A percentile compares a stretch with the other conserved stretches of the same genome.
These are phyloP conservation scores for Bombus sibiricus DNA, from an alignment of 1,140 invertebrate genomes.

Conservation along the genomic window DNA sequence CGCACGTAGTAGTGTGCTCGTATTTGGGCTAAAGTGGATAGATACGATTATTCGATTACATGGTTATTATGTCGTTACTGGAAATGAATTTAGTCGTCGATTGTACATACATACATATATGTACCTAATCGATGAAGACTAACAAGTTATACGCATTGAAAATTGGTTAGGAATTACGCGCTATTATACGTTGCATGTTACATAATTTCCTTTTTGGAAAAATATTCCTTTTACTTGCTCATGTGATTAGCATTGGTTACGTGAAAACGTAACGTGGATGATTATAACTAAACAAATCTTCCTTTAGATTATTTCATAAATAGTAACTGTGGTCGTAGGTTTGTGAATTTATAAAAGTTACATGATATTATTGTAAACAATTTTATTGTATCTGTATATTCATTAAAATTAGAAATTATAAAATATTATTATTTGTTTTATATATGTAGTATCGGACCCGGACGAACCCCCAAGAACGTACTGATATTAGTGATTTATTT, in stretches of 20 bases:
- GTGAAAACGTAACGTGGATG: not conserved
- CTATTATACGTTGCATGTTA: not conserved
- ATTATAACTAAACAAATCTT: not conserved
- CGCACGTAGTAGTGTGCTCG: not conserved
- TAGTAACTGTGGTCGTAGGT: not conserved
- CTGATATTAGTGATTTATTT: too few species aligned
- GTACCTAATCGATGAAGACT: not conserved
- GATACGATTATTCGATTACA: conserved; percentile 26
- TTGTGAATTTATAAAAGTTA: not conserved
- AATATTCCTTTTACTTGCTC: too few species aligned
- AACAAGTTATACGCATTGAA: not conserved
- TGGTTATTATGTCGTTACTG: conserved; percentile 12
- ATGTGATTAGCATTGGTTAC: too few species aligned
- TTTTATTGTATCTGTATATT: too few species aligned
- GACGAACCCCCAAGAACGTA: too few species aligned
- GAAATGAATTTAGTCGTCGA: conserved; percentile 9
- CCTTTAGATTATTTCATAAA: not conserved
- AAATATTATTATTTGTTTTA: not conserved
- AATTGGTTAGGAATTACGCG: not conserved
- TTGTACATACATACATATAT: not conserved
- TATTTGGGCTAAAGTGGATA: conserved; percentile 6
- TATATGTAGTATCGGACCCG: too few species aligned
- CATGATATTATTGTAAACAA: too few species aligned
- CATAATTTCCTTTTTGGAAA: not conserved
- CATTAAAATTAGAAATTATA: too few species aligned